These are phyloP conservation scores for Oreortyx pictus DNA, from an alignment of 2,797 vertebrate species.

Conservation along the genomic window DNA sequence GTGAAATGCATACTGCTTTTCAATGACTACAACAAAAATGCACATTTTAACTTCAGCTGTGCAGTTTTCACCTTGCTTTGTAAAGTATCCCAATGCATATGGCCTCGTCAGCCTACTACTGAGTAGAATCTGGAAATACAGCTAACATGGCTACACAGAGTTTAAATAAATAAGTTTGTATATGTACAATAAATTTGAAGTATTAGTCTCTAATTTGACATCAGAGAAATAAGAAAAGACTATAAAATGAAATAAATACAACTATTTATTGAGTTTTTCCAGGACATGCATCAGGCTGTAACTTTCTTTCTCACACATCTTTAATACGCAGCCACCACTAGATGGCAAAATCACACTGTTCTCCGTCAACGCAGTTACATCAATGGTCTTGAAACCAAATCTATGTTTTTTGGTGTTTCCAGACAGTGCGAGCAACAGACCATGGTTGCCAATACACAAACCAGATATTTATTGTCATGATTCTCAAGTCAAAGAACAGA, in stretches of 20 bases:
- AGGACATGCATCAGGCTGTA: not conserved
- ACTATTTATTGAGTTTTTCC: not conserved
- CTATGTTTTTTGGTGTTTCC: not conserved
- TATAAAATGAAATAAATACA: not conserved
- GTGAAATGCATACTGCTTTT: not conserved
- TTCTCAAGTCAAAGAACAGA: not conserved
- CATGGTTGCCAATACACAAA: not conserved
- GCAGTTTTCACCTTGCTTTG: not conserved
- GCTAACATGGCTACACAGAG: not conserved
- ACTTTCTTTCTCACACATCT: not conserved
- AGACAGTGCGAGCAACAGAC: constrained; percentile 9
- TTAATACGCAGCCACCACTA: constrained; percentile 67
- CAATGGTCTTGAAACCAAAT: not conserved
- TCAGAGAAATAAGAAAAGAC: not conserved
- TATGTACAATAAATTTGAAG: not conserved
- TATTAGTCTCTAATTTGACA: not conserved
- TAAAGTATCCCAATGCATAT: not conserved
- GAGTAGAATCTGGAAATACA: not conserved
- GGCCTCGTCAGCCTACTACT: not conserved
- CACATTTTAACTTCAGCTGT: not conserved
- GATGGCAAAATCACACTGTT: constrained; percentile 78
- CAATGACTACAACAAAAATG: not conserved
- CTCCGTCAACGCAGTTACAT: not conserved
- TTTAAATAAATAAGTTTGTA: not conserved
- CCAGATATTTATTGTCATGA: not conserved